These are phyloP conservation scores for Crambe crambe DNA, from an alignment of 37 sponge, comb jelly and placozoan species.

Conservation along the genomic window DNA sequence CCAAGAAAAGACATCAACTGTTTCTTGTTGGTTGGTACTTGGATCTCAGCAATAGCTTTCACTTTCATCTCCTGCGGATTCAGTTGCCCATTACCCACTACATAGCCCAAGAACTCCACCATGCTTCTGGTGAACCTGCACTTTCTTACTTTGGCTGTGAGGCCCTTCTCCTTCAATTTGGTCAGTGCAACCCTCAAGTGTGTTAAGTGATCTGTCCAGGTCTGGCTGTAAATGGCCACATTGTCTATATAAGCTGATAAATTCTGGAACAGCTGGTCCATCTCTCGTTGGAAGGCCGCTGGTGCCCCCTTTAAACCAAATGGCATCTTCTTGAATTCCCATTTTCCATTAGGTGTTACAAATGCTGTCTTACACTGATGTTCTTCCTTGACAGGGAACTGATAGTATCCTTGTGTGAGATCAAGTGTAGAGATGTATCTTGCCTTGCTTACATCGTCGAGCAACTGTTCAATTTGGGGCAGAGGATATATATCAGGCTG, in stretches of 20 bases:
- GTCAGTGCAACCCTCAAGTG: not conserved
- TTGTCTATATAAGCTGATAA: not conserved
- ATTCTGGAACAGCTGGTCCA: not conserved
- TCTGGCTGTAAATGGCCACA: not conserved
- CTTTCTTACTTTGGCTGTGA: not conserved
- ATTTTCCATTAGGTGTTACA: not conserved
- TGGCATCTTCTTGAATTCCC: conserved; percentile 2
- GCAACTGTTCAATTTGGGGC: not conserved
- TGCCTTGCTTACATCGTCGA: not conserved
- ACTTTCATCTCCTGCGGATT: not conserved
- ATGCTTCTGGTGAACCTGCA: not conserved
- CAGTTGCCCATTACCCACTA: not conserved
- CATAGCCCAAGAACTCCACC: not conserved
- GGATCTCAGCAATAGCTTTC: not conserved
- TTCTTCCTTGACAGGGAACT: not conserved
- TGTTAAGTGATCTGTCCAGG: not conserved
- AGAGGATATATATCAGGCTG: not conserved
- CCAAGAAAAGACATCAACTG: not conserved
- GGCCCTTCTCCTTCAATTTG: not conserved
- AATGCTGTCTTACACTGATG: not conserved
- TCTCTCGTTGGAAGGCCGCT: not conserved
- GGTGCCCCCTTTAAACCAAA: not conserved
- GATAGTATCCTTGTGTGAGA: no score
- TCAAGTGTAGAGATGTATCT: not conserved
- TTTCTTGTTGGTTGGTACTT: not conserved